Evolutionary conservation across 1,140 invertebrate species (phyloP).

Genomic region (Diorhabda elongata): DNA sequence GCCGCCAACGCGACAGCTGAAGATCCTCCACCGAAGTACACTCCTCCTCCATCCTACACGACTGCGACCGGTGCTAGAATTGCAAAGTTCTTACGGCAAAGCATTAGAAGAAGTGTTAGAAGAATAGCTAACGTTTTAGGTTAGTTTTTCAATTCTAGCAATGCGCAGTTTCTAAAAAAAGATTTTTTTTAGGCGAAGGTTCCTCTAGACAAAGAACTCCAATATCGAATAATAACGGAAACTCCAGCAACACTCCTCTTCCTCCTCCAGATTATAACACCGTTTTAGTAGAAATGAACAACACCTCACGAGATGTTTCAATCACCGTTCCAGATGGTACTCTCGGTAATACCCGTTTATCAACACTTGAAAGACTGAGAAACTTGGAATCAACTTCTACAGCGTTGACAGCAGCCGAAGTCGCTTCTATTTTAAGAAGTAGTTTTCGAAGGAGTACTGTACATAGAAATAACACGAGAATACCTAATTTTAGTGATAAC

Average conservation of each 20-base stretch:
- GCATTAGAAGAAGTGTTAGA: slow-evolving; percentile 74
- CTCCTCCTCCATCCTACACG: slow-evolving; percentile 85
- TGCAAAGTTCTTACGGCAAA: slow-evolving; percentile 73
- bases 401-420: slow-evolving; percentile 54
- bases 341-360: slow-evolving; percentile 21
- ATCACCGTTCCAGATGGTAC: slow-evolving; percentile 21
- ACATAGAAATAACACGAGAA: slow-evolving; percentile 18
- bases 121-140: slow-evolving; percentile 56
- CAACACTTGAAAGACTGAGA: slow-evolving; percentile 33
- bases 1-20: slow-evolving; percentile 49
- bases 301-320: slow-evolving; percentile 17
- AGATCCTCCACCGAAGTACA: slow-evolving; percentile 89
- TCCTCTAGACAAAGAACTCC: slow-evolving; percentile 5
- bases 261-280: slow-evolving; percentile 62
- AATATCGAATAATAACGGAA: neutral
- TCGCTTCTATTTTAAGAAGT: slow-evolving; percentile 56
- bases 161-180: neutral
- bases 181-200: slow-evolving; percentile 1
- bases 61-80: slow-evolving; percentile 82
- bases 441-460: slow-evolving; percentile 53
- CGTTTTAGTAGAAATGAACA: slow-evolving; percentile 52
- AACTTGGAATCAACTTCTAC: slow-evolving; percentile 37
- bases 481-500: slow-evolving; percentile 36
- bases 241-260: slow-evolving; percentile 35
- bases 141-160: slow-evolving; percentile 32